Evolutionary conservation across 2,113 vertebrate species (phyloP).

Genomic region (Rhagologus leucostigma): DNA sequence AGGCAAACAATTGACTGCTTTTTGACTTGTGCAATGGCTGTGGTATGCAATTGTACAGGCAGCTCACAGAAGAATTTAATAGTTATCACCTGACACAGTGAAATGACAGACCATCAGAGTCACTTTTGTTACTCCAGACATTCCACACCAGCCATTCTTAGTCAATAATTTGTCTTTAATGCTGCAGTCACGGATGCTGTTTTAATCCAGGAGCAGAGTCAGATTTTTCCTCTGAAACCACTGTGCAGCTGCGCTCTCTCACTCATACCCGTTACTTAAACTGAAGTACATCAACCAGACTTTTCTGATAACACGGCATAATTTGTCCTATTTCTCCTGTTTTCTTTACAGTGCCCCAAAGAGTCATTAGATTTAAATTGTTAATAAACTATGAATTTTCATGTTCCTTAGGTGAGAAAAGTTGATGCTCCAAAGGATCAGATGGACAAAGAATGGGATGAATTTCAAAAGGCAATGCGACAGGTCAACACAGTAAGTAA

Average conservation of each 20-base stretch:
- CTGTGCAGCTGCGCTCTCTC: neutral
- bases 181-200: neutral
- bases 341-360: neutral
- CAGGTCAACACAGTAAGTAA: conserved; percentile 86
- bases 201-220: neutral
- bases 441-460: conserved; percentile 98
- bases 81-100: neutral
- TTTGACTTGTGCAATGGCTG: neutral
- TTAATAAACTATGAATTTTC: neutral
- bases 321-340: neutral
- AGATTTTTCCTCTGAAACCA: neutral
- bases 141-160: neutral
- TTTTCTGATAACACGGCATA: neutral
- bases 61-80: neutral
- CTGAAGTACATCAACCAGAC: neutral
- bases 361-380: neutral
- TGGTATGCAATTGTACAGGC: neutral
- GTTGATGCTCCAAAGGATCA: conserved; percentile 95
- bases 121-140: neutral
- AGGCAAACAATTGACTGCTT: neutral
- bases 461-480: conserved; percentile 96
- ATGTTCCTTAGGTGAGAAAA: conserved; percentile 80
- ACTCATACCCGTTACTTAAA: neutral
- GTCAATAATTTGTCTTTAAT: neutral
- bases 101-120: neutral